A percentile compares a stretch with the other conserved stretches of the same genome.
phyloP scores from a whole-genome alignment of 1,140 invertebrate species.

The Diploscapter pachys region DNA sequence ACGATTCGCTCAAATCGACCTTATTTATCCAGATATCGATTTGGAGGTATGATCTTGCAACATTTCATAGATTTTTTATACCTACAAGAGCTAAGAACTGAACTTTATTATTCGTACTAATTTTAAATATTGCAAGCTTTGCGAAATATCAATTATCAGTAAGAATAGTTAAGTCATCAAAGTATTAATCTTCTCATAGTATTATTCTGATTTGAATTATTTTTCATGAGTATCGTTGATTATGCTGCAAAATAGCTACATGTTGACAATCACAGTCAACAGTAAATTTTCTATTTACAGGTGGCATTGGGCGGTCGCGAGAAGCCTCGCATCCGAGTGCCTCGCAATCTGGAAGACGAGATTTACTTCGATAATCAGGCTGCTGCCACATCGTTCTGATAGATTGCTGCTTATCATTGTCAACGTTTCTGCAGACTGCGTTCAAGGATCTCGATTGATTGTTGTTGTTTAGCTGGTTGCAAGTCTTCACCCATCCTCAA shows the following conservation, averaged over 20 bases:
- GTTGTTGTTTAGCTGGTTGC: no score
- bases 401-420: background rate
- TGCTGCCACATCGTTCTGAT: constrained; percentile 34
- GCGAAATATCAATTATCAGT: constrained; percentile 1
- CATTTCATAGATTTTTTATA: background rate
- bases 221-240: no score
- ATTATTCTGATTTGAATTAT: no score
- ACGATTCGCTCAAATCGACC: constrained; percentile 55
- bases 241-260: no score
- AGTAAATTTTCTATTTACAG: constrained; percentile 11
- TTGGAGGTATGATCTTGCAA: constrained; percentile 41
- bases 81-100: constrained; percentile 5
- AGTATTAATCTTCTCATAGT: no score
- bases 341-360: constrained; percentile 49
- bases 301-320: constrained; percentile 48
- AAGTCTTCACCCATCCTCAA: no score
- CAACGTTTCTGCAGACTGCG: no score
- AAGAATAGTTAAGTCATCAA: no score
- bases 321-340: constrained; percentile 41
- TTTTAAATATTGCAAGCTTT: background rate
- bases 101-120: background rate
- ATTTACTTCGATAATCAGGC: constrained; percentile 56
- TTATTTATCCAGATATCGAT: constrained; percentile 55
- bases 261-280: no score
- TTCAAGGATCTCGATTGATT: no score